Evolutionary conservation across 1,140 invertebrate genomes (phyloP).

Genomic region (Drosophila baimaii): DNA sequence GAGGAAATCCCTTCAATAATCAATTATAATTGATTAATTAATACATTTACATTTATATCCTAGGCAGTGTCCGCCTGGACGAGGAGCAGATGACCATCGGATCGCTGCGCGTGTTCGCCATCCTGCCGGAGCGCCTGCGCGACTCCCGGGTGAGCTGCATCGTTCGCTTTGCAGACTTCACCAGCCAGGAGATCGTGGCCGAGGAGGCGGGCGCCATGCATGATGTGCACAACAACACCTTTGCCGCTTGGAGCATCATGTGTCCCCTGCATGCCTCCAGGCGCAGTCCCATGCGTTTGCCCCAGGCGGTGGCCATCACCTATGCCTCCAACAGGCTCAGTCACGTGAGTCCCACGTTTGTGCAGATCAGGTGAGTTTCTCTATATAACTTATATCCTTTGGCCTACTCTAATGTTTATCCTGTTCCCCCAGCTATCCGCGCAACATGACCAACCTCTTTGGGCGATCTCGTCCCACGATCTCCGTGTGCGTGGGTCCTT

Average conservation of each 20-base stretch:
- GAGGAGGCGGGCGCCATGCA: conserved; percentile 69
- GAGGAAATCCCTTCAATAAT: too few relatives aligned
- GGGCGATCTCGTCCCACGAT: conserved; percentile 72
- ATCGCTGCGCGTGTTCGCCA: conserved; percentile 72
- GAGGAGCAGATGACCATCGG: conserved; percentile 63
- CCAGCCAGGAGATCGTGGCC: conserved; percentile 60
- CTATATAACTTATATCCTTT: neutral
- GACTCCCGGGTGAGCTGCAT: conserved; percentile 67
- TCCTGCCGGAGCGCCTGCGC: conserved; percentile 64
- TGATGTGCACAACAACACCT: conserved; percentile 75
- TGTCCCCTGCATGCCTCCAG: conserved; percentile 67
- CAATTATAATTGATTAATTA: too few relatives aligned
- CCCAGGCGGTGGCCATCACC: conserved; percentile 68
- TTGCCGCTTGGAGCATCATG: conserved; percentile 76
- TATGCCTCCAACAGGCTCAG: conserved; percentile 72
- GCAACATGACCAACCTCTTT: conserved; percentile 70
- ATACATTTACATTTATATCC: neutral
- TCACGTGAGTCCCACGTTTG: conserved; percentile 69
- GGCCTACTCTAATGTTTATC: neutral
- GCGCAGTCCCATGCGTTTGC: conserved; percentile 45
- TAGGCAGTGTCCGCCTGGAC: conserved; percentile 60
- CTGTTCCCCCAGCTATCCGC: conserved; percentile 60
- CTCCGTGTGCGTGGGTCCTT: conserved; percentile 88
- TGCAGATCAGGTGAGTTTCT: conserved; percentile 69
- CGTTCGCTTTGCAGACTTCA: conserved; percentile 69